Evolutionary conservation across 2,797 vertebrate genomes (phyloP), one percentile per base, ranked within the genome.

Genomic region (Podargus strigoides): DNA sequence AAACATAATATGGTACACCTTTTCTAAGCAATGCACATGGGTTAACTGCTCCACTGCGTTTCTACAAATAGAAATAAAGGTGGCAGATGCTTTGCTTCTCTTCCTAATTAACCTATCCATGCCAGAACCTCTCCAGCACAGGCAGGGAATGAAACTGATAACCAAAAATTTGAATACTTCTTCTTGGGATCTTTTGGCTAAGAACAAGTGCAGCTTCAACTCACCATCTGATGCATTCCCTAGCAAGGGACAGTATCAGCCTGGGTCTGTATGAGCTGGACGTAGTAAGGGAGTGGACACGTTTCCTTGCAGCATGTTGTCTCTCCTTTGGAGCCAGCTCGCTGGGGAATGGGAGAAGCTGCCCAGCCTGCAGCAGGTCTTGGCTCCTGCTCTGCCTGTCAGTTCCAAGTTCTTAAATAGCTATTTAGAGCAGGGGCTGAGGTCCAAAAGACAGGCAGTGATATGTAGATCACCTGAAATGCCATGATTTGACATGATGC

Each of bases 371-470:
- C 85, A 85, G 86, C 62, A 87, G 82, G 76, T 62, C 73, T 95
- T 94, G 94, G 94, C 94, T 94, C 46, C 69, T 76, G 82, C 87
- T 91, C 76, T 87, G 85, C 18, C 85, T 95, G 93, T 93, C 93
- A 93, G 32, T 72, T 95, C 92, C 90, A 94, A 89, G 94, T 59
- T 69, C 79, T 92, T 95, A 89, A 94, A 87, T n/a, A 83, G 78
- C 85, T 94, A 59, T 92, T 95, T 94, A 93, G 91, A 92, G 32
- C 62, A 78, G 62, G 55, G 66, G 55, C 73, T 93, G 73, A 87
- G 79, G 76, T 81, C 89, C 93, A 93, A 78, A 64, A 91, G 93
- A 73, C 4, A 1, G 62, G 62, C 94, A 84, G 89, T 62, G 79
- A 85, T 72, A 85, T 73, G 85, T 86, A 86, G 89, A 87, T 95